Base-by-base conservation (phyloP, 2,888 invertebrate species). In the Taenaris catops region DNA sequence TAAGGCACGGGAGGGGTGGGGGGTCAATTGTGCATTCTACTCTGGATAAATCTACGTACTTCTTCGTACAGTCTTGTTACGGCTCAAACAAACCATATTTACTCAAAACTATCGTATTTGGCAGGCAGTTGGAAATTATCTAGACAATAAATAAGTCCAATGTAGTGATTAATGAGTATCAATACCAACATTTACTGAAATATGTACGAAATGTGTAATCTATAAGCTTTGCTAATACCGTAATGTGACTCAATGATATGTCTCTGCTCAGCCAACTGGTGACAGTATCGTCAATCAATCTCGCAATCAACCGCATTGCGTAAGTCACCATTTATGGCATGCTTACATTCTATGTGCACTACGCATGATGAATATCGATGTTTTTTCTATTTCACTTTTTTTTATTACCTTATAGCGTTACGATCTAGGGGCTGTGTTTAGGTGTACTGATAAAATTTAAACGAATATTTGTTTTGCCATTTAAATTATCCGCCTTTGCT, bases 261-360 rank as follows among this genome's bases (percentile, higher is more conserved):
- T 84, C 79, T 69, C 76, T 88, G 87, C 88, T 90, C 92, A 95
- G 95, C 93, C 94, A 95, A 91, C 94, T 95, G 91, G 94, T 93
- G 93, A 94, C 94, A 87, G 93, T 95, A 88, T 95, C 95, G 79
- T 92, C 94, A 88, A 94, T 95, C 91, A 95, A 95, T 92, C 93
- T 95, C 88, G 93, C 94, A 89, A 91, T 95, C 90, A 94, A 94
- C 92, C 91, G 95, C 90, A 95, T 95, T 89, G 94, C 94, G 95
- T 95, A 94, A 95, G 95, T 94, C 88, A 70, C 72, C 64, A 66
- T 51, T 51, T 54, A 52, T 46, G 50, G 55, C 53, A 56, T 54
- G 57, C 50, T 49, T 48, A 44, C 34, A 27, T 46, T 48, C 27
- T 49, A 45, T 47, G 48, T 51, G 55, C 53, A 52, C 55, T 43